Evolutionary conservation across 2,888 invertebrate species (phyloP), one percentile per base, ranked within the genome.

Genomic region (Pristionchus fissidentatus): DNA sequence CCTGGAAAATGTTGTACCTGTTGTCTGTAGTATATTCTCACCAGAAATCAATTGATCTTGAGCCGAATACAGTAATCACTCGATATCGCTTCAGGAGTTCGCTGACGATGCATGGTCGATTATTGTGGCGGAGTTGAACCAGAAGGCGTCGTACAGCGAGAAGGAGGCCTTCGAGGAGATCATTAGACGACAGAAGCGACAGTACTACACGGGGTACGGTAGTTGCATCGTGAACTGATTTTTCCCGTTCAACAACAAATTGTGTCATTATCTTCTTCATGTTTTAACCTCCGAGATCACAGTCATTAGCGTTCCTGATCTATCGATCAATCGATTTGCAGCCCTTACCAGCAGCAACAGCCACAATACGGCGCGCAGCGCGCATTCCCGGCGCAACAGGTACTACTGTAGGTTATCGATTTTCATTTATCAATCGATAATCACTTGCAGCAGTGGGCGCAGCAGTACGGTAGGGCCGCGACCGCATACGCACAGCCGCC

Each of bases 101-200:
- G 73, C 73, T 32, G 73, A 73, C n/a, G 73, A 73, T 43, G 73
- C 73, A 41, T 73, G 73, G 73, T 41, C 73, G n/a, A 73, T 73
- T 22, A 73, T 73, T 38, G 73, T 43, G 19, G 10, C 22, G 19
- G 73, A 73, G n/a, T 26, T 43, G 41, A 41, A 43, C 35, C 26
- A 73, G 41, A 41, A 43, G 41, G 73, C 73, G 26, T 22, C 35
- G 5, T 35, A 19, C n/a, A 66, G 35, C 35, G 38, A 66, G 19
- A 66, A 38, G n/a, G 66, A 66, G 35, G 35, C 32, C 7, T 35
- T 35, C 15, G 66, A 66, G 29, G 35, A 66, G 35, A 38, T 66
- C 3, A 38, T 66, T 3, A 73, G 73, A 43, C 29, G 43, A 32
- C 26, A 10, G 41, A 73, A 43, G 26, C 15, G n/a, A 73, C 43